Conservation (phyloP, 2,797 vertebrate species). For the Takifugu rubripes region DNA sequence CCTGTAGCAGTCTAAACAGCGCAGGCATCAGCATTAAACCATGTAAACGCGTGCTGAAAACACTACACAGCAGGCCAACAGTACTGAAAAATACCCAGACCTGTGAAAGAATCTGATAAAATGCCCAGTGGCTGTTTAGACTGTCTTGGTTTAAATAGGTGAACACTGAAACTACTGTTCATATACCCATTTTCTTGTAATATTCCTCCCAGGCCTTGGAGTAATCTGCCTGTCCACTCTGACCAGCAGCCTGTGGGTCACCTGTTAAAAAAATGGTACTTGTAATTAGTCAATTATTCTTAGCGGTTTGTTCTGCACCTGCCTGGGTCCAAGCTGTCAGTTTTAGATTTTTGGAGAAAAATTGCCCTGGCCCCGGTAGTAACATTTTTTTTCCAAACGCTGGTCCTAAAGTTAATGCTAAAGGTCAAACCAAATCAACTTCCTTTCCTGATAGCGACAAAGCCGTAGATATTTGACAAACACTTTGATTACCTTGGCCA, state of each 20-base stretch:
- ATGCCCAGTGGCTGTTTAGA: slow-evolving; percentile 65
- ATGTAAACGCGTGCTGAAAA: slow-evolving; percentile 43
- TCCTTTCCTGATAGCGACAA: slow-evolving; percentile 29
- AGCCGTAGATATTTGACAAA: slow-evolving; percentile 8
- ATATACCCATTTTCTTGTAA: slow-evolving; percentile 99
- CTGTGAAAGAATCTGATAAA: slow-evolving; percentile 52
- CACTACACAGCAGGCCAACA: slow-evolving; percentile 44
- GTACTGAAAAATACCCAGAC: slow-evolving; percentile 45
- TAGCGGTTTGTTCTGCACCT: slow-evolving; percentile 66
- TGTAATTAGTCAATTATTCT: slow-evolving; percentile 77
- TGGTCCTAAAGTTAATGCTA: slow-evolving; percentile 33
- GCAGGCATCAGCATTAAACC: slow-evolving; percentile 51
- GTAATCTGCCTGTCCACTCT: slow-evolving; percentile 98
- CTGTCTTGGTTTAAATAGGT: slow-evolving; percentile 62
- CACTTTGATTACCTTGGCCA: slow-evolving; percentile 86
- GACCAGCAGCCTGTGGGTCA: slow-evolving; percentile 96
- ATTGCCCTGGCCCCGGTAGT: slow-evolving; percentile 52
- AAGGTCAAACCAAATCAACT: slow-evolving; percentile 32
- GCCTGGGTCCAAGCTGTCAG: slow-evolving; percentile 55
- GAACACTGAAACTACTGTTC: slow-evolving; percentile 75
- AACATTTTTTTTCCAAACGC: slow-evolving; percentile 4
- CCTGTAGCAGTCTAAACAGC: slow-evolving; percentile 73
- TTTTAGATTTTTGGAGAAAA: slow-evolving; percentile 48
- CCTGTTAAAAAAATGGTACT: slow-evolving; percentile 86
- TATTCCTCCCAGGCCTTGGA: slow-evolving; percentile 99